These are phyloP conservation scores for Callionymus lyra DNA, from an alignment of 2,113 vertebrate genomes.

Conservation along the genomic window DNA sequence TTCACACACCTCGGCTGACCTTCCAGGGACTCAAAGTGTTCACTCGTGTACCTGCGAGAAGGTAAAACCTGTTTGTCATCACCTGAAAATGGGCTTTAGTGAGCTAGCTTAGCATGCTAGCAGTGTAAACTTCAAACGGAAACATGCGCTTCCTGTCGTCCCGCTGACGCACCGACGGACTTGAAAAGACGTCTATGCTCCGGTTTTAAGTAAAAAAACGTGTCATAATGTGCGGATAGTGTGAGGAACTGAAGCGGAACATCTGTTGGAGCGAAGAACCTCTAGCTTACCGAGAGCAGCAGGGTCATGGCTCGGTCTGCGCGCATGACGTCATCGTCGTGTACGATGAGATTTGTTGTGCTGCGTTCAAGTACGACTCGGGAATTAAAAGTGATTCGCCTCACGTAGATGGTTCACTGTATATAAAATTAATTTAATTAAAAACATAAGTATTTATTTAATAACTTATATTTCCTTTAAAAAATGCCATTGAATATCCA, in stretches of 20 bases:
- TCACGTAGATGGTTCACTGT: too few species aligned
- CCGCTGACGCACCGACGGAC: neutral
- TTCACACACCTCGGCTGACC: constrained; percentile 11
- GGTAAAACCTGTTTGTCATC: constrained; percentile 13
- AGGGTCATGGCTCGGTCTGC: constrained; percentile 47
- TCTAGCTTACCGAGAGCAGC: constrained; percentile 44
- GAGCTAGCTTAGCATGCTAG: constrained; percentile 11
- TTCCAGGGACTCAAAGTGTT: constrained; percentile 1
- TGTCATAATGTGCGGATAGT: too few species aligned
- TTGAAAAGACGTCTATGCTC: too few species aligned
- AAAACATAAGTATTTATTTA: too few species aligned
- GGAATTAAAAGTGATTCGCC: neutral
- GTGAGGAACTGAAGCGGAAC: constrained; percentile 2
- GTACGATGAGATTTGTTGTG: constrained; percentile 6
- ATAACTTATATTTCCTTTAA: too few species aligned
- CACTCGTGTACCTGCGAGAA: neutral
- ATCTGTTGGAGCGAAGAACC: constrained; percentile 20
- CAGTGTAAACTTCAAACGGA: constrained; percentile 1
- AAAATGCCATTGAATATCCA: too few species aligned
- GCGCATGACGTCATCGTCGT: constrained; percentile 43
- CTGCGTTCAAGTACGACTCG: constrained; percentile 9
- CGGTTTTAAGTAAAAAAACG: too few species aligned
- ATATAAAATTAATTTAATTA: too few species aligned
- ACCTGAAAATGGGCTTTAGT: neutral
- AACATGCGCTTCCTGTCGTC: neutral